These are phyloP conservation scores for Cliona cf. orientalis DNA, from an alignment of 37 sponge, comb jelly and placozoan species.

Conservation along the genomic window DNA sequence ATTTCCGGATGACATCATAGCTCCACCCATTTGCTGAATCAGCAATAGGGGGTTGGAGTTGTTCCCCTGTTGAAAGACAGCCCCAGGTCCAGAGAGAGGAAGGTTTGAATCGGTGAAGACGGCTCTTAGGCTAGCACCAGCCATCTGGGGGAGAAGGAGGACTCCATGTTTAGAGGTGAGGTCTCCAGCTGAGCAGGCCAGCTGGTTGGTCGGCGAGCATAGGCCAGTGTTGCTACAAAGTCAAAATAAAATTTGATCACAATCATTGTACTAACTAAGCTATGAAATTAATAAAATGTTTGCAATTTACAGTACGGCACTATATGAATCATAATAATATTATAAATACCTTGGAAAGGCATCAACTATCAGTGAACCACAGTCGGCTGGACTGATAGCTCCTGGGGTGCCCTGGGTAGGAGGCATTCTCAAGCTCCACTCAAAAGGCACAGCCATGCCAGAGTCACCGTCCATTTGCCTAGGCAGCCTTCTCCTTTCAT, in stretches of 20 bases:
- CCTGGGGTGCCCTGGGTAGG: not conserved
- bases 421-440: not conserved
- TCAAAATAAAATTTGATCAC: not conserved
- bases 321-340: too few species aligned
- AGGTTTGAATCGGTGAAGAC: constrained; percentile 76
- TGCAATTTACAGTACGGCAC: too few species aligned
- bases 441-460: not conserved
- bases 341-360: too few species aligned
- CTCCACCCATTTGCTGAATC: not conserved
- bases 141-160: not conserved
- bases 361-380: too few species aligned
- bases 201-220: constrained; percentile 42
- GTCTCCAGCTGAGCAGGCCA: constrained; percentile 71
- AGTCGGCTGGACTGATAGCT: too few species aligned
- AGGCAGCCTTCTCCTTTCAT: too few species aligned
- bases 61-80: not conserved
- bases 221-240: not conserved
- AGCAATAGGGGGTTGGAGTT: not conserved
- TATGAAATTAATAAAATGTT: too few species aligned
- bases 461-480: too few species aligned
- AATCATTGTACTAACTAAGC: too few species aligned
- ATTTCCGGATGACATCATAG: not conserved
- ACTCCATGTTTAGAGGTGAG: constrained; percentile 70
- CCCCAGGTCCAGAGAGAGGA: constrained; percentile 65
- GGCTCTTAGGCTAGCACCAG: not conserved